A percentile compares a stretch with the other conserved stretches of the same genome.
Evolutionary conservation across 2,888 invertebrate genomes (phyloP).

Genomic region (Rhyacophila evoluta): DNA sequence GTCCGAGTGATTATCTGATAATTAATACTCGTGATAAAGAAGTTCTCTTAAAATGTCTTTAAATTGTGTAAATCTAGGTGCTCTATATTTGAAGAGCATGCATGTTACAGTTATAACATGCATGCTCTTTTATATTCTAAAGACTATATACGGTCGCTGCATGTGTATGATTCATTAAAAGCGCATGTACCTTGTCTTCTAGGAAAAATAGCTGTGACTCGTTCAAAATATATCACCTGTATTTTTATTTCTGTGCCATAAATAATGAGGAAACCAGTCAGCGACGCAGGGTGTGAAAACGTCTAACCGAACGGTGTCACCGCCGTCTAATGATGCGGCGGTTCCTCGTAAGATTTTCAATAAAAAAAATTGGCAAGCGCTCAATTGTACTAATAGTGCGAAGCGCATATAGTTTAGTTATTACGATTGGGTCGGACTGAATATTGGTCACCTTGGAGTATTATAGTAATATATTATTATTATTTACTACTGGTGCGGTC

Average conservation of each 20-base stretch:
- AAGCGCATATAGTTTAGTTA: neutral
- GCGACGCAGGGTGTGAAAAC: conserved; percentile 27
- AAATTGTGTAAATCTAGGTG: too few relatives aligned
- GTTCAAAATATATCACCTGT: neutral
- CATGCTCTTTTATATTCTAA: too few relatives aligned
- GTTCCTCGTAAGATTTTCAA: conserved; percentile 28
- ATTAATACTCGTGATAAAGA: too few relatives aligned
- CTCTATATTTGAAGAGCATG: too few relatives aligned
- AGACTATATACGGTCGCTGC: neutral
- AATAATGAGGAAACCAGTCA: conserved; percentile 16
- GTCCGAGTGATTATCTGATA: too few relatives aligned
- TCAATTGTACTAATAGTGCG: conserved; percentile 40
- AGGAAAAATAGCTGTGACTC: neutral
- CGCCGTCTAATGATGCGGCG: conserved; percentile 37
- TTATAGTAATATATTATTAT: conserved; percentile 34
- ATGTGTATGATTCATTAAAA: neutral
- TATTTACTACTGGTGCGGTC: neutral
- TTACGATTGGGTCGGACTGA: neutral
- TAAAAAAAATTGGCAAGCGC: conserved; percentile 42
- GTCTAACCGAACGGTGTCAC: conserved; percentile 29
- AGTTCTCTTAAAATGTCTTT: too few relatives aligned
- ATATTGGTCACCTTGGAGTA: conserved; percentile 33
- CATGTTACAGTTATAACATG: too few relatives aligned
- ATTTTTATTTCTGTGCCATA: conserved; percentile 8
- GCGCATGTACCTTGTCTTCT: neutral